Percentiles rank a stretch among this genome's conserved stretches.
These are phyloP conservation scores for Phragmatobia fuliginosa DNA, from an alignment of 2,888 invertebrate genomes.

Conservation along the genomic window DNA sequence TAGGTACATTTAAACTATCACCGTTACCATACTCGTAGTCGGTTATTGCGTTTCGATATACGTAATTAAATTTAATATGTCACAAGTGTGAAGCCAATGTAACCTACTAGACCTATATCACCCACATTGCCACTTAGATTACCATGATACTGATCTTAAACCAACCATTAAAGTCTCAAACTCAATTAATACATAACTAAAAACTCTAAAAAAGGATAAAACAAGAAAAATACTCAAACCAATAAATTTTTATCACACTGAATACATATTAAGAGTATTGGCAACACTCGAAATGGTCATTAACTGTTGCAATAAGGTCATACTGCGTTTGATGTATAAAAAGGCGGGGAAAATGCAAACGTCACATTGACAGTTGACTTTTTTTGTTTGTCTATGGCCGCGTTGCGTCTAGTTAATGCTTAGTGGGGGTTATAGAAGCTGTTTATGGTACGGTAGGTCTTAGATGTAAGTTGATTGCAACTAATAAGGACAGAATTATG, in stretches of 20 bases:
- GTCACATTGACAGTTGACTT: constrained; percentile 51
- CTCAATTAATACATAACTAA: constrained; percentile 19
- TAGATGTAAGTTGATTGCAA: constrained; percentile 15
- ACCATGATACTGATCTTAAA: constrained; percentile 17
- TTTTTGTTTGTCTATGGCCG: constrained; percentile 32
- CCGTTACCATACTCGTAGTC: neutral
- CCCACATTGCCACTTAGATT: constrained; percentile 7
- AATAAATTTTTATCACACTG: constrained; percentile 40
- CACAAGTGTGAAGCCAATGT: constrained; percentile 7
- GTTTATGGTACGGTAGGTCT: constrained; percentile 35
- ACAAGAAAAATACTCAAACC: constrained; percentile 16
- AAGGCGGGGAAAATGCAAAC: constrained; percentile 52
- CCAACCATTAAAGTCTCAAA: neutral
- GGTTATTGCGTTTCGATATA: neutral
- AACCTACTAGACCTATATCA: neutral
- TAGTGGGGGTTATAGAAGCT: constrained; percentile 39
- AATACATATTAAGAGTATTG: constrained; percentile 27
- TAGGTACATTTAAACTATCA: neutral
- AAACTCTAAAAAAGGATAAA: constrained; percentile 16
- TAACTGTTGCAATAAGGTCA: constrained; percentile 23
- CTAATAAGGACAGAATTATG: constrained; percentile 4
- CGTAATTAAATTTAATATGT: neutral
- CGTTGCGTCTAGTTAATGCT: constrained; percentile 46
- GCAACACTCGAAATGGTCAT: constrained; percentile 36
- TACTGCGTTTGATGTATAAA: constrained; percentile 43